These are phyloP conservation scores for Myotis lucifugus DNA, from an alignment of 2,113 vertebrate species.

Conservation along the genomic window DNA sequence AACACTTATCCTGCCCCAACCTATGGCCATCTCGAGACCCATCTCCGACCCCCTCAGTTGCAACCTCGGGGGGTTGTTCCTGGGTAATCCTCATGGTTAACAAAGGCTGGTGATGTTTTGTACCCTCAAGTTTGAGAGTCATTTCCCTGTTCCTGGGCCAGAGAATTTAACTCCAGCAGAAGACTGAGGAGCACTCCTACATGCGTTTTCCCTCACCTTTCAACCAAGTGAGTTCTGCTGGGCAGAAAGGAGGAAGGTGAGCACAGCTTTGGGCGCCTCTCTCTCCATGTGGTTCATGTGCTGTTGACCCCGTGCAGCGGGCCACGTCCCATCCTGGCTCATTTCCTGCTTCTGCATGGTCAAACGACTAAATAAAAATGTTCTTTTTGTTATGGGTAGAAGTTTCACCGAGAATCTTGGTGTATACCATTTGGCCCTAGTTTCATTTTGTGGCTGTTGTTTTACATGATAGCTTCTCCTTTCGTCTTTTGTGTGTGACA, in stretches of 20 bases:
- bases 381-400: background rate
- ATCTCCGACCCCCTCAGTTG: background rate
- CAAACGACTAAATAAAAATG: background rate
- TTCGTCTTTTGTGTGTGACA: background rate
- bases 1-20: background rate
- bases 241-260: background rate
- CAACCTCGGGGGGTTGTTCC: background rate
- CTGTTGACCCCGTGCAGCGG: background rate
- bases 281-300: background rate
- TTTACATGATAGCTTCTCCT: background rate
- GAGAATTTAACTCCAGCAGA: background rate
- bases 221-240: background rate
- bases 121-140: background rate
- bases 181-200: background rate
- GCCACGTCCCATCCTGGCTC: background rate
- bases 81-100: background rate
- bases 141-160: background rate
- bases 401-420: background rate
- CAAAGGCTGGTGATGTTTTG: background rate
- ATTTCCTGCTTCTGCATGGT: background rate
- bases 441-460: background rate
- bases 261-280: background rate
- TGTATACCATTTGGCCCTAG: background rate
- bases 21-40: rapidly evolving
- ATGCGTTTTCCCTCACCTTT: background rate